phyloP scores from a whole-genome alignment of 2,113 vertebrate species.

The Danio rerio region GRCz12tu NC_133189.1:20860001-20860500 shows the following conservation, averaged over 20 bases:
- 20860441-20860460: not conserved
- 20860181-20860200: constrained; percentile 27
- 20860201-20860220: constrained; percentile 31
- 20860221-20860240: constrained; percentile 14
- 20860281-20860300: not conserved
- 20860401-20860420: constrained; percentile 2
- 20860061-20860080: constrained; percentile 17
- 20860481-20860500: not conserved
- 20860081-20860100: not conserved
- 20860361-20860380: constrained; percentile 13
- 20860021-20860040: not conserved
- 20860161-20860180: constrained; percentile 26
- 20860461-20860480: not conserved
- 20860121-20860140: constrained; percentile 1
- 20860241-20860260: not conserved
- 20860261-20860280: constrained; percentile 30
- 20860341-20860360: constrained; percentile 16
- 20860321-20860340: not conserved
- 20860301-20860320: constrained; percentile 16
- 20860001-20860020: not conserved
- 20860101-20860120: not conserved
- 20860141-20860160: constrained; percentile 43
- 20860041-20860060: constrained; percentile 28
- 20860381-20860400: constrained; percentile 3
- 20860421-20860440: not conserved